Evolutionary conservation across 1,140 invertebrate genomes (phyloP), one percentile per base, ranked within the genome.

Genomic region (Marisa cornuarietis): DNA sequence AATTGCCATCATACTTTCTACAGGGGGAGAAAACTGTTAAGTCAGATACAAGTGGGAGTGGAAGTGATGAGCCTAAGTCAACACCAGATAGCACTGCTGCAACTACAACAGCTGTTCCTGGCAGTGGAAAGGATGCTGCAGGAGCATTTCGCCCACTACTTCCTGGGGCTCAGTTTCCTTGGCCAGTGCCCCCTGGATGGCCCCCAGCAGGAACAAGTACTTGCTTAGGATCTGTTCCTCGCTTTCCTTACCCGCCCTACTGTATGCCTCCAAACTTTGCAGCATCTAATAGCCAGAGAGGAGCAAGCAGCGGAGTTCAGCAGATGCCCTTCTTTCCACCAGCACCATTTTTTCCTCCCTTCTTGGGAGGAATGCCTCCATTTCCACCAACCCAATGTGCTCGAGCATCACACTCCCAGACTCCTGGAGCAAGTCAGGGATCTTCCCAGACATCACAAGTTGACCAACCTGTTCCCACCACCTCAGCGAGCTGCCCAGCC

Each of bases 201-300:
- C 49, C 76, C 51, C 65, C 42, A 68, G 63, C 63, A 68, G 63
- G 24, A 52, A 9, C n/a, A 51, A 9, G 63, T 51, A 20, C 54
- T 22, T 31, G 18, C 22, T 69, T 69, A 76, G 63, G 63, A 6
- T 62, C 61, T 61, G 79, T 82, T 51, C 79, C 79, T 5, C 75
- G 83, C 6, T 84, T 84, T 72, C 83, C 83, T 62, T 78, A 71
- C 52, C 83, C 83, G 9, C 83, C 83, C 11, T 79, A 76, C 26
- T 80, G 79, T 80, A 77, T 82, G 72, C 72, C 79, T 16, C 72
- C 81, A 31, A 63, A 22, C 65, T 49, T 65, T 49, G 63, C 49
- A 5, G 31, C 74, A 63, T 63, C 42, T 20, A 22, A 8, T 22
- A 31, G 22, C 49, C 22, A 22, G 51, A 49, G 42, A 6, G 20